Evolutionary conservation across 2,797 vertebrate species (phyloP).

Genomic region (Brotula barbata): DNA sequence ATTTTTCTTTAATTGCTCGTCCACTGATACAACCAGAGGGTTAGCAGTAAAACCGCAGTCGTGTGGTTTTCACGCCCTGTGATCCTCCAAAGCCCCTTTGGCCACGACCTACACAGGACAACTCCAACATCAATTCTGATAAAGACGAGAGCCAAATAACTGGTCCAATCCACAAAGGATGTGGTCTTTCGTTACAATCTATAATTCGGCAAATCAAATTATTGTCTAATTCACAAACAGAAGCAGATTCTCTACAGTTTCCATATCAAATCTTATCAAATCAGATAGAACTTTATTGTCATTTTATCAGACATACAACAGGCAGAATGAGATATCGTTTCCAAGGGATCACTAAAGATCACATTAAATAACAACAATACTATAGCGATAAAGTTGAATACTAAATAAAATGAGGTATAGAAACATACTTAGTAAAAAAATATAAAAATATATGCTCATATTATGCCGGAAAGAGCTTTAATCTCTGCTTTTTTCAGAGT

Average conservation of each 20-base stretch:
- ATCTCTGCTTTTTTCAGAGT: slow-evolving; percentile 28
- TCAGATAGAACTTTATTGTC: too few species aligned
- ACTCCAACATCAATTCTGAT: slow-evolving; percentile 1
- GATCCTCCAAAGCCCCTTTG: not conserved
- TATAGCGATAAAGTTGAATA: too few species aligned
- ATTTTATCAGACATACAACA: too few species aligned
- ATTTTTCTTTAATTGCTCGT: not conserved
- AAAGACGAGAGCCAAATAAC: slow-evolving; percentile 7
- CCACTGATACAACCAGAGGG: not conserved
- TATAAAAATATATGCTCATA: too few species aligned
- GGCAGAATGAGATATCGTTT: too few species aligned
- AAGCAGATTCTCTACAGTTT: slow-evolving; percentile 41
- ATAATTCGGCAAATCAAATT: slow-evolving; percentile 20
- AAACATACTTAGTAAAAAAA: too few species aligned
- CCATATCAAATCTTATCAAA: too few species aligned
- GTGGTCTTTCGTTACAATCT: slow-evolving; percentile 23
- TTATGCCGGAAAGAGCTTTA: slow-evolving; percentile 31
- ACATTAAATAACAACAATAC: too few species aligned
- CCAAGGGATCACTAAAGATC: too few species aligned
- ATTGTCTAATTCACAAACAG: slow-evolving; percentile 10
- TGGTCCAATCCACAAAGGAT: slow-evolving; percentile 23
- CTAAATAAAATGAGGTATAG: too few species aligned
- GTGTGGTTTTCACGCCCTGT: not conserved
- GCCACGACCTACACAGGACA: slow-evolving; percentile 8
- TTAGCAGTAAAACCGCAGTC: slow-evolving; percentile 6